Conservation (phyloP, 64 coral and sea anemone species). For the Montipora foliosa region DNA sequence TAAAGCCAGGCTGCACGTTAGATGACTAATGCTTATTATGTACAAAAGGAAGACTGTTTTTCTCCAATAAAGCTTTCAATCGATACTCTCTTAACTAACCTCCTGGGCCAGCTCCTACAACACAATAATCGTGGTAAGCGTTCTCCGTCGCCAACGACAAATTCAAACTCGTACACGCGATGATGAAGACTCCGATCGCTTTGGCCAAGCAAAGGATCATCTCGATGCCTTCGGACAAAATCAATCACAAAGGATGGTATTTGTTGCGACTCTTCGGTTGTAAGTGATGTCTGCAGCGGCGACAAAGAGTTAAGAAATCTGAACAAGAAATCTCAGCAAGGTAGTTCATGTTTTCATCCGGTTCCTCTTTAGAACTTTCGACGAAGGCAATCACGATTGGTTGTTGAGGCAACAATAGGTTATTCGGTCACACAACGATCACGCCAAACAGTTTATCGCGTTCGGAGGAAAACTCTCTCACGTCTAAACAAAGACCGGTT, state of each 20-base stretch:
- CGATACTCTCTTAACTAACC: constrained; percentile 37
- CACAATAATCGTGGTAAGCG: constrained; percentile 85
- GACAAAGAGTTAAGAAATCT: too few relatives aligned
- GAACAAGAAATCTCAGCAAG: too few relatives aligned
- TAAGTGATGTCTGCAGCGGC: not conserved
- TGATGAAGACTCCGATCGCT: not conserved
- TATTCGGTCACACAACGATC: too few relatives aligned
- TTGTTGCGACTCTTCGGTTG: not conserved
- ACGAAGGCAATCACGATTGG: too few relatives aligned
- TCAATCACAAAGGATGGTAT: too few relatives aligned
- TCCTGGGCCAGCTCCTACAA: constrained; percentile 89
- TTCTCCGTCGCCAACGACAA: not conserved
- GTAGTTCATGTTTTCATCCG: too few relatives aligned
- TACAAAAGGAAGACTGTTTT: not conserved
- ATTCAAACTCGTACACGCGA: not conserved
- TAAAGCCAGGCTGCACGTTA: not conserved
- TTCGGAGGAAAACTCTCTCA: too few relatives aligned
- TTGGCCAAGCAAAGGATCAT: not conserved
- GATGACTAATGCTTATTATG: too few relatives aligned
- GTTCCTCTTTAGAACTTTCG: too few relatives aligned
- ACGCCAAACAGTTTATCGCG: too few relatives aligned
- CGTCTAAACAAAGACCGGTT: too few relatives aligned
- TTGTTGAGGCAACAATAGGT: too few relatives aligned
- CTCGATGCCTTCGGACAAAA: not conserved
- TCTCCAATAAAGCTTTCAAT: not conserved